Percentiles rank a stretch among this genome's conserved stretches.
Conservation (phyloP, 1,140 invertebrate species). For the Tetranychus urticae region DNA sequence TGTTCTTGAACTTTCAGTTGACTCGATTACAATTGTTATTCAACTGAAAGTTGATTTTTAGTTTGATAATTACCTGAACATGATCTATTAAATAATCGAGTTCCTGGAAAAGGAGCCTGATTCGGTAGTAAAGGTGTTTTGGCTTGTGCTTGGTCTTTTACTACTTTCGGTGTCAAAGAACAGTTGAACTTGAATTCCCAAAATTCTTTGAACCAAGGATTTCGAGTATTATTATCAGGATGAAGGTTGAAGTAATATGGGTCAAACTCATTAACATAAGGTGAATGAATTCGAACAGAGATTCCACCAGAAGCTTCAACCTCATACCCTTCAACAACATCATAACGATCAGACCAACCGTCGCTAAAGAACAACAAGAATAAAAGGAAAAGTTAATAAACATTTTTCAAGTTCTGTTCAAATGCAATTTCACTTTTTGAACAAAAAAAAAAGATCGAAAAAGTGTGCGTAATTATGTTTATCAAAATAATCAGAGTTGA, state of each 20-base stretch:
- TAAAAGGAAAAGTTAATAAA: too few relatives aligned
- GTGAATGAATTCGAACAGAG: constrained; percentile 46
- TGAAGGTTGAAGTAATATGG: constrained; percentile 38
- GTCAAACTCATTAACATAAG: constrained; percentile 38
- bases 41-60: too few relatives aligned
- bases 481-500: too few relatives aligned
- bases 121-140: not conserved
- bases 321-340: constrained; percentile 42
- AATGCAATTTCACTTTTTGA: too few relatives aligned
- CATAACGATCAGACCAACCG: constrained; percentile 45
- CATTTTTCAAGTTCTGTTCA: too few relatives aligned
- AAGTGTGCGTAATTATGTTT: too few relatives aligned
- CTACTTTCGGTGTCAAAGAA: constrained; percentile 16
- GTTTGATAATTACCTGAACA: not conserved
- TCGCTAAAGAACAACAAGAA: constrained; percentile 26
- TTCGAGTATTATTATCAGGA: constrained; percentile 34
- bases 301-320: constrained; percentile 42
- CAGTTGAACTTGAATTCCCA: constrained; percentile 46
- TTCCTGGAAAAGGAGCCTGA: not conserved
- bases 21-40: too few relatives aligned
- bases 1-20: too few relatives aligned
- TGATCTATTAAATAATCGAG: not conserved
- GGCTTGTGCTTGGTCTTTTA: not conserved
- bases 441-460: too few relatives aligned
- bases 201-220: constrained; percentile 52